Conservation (phyloP, 2,888 invertebrate species). For the Pheosia tremula region DNA sequence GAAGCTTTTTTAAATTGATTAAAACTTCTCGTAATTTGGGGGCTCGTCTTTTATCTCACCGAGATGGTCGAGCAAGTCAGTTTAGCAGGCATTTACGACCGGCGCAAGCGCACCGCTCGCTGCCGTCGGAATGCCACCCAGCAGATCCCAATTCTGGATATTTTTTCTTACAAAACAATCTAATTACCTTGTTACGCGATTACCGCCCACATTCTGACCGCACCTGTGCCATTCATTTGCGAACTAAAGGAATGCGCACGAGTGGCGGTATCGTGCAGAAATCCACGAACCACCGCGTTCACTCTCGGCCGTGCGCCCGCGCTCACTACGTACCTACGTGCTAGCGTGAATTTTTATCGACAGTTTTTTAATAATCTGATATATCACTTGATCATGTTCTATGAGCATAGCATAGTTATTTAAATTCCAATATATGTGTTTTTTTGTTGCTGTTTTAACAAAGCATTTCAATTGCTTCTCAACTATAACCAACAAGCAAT, state of each 20-base stretch:
- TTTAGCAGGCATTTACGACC: too few relatives aligned
- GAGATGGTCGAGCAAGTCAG: too few relatives aligned
- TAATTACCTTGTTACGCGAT: constrained; percentile 4
- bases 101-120: not conserved
- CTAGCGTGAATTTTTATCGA: constrained; percentile 33
- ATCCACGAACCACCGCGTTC: constrained; percentile 52
- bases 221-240: constrained; percentile 18
- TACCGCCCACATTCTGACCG: constrained; percentile 12
- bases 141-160: not conserved
- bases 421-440: too few relatives aligned
- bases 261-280: constrained; percentile 64
- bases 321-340: constrained; percentile 22
- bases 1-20: too few relatives aligned
- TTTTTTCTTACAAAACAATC: not conserved
- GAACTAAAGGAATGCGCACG: constrained; percentile 50
- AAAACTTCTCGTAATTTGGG: too few relatives aligned
- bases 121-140: too few relatives aligned
- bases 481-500: too few relatives aligned
- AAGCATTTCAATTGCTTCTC: too few relatives aligned
- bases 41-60: too few relatives aligned
- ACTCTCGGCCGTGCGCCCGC: constrained; percentile 25
- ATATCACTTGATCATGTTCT: too few relatives aligned
- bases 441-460: too few relatives aligned
- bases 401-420: too few relatives aligned
- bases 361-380: not conserved